Conservation (phyloP, 2,888 invertebrate genomes). For the Caenorhabditis zanzibari region DNA sequence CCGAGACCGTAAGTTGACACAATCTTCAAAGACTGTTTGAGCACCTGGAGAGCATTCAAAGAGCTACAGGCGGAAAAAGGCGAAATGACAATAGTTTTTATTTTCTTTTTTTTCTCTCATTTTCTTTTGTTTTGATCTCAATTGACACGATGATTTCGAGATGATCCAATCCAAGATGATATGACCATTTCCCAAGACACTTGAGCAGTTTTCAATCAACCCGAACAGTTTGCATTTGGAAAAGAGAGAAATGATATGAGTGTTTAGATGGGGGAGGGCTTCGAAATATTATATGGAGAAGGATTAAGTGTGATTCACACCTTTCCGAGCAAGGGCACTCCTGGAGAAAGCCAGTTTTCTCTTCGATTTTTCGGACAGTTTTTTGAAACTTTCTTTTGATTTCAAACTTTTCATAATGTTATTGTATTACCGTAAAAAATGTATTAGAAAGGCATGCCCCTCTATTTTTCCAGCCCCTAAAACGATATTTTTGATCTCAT, state of each 20-base stretch:
- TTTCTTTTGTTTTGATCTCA: constrained; percentile 25
- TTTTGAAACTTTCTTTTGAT: not conserved
- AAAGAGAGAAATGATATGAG: constrained; percentile 15
- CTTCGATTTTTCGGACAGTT: not conserved
- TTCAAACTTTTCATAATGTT: not conserved
- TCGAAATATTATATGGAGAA: not conserved
- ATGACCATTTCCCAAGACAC: constrained; percentile 51
- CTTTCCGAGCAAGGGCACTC: not conserved
- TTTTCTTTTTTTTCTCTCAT: not conserved
- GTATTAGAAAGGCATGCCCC: too few species aligned
- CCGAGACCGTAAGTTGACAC: constrained; percentile 45
- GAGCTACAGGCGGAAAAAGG: not conserved
- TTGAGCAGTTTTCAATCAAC: constrained; percentile 11
- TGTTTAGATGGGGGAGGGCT: constrained; percentile 30
- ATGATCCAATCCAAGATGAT: too few species aligned
- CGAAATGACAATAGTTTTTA: constrained; percentile 13
- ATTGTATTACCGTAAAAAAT: too few species aligned
- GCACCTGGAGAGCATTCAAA: constrained; percentile 37
- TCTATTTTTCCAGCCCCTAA: too few species aligned
- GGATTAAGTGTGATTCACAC: constrained; percentile 16
- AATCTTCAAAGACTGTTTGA: constrained; percentile 39
- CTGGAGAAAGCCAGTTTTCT: constrained; percentile 5
- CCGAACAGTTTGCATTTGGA: constrained; percentile 22
- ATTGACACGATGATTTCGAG: constrained; percentile 14
- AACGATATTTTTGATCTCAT: too few species aligned